A percentile compares a stretch with the other conserved stretches of the same genome.
Evolutionary conservation across 2,888 invertebrate species (phyloP).

Genomic region (Atherix ibis): DNA sequence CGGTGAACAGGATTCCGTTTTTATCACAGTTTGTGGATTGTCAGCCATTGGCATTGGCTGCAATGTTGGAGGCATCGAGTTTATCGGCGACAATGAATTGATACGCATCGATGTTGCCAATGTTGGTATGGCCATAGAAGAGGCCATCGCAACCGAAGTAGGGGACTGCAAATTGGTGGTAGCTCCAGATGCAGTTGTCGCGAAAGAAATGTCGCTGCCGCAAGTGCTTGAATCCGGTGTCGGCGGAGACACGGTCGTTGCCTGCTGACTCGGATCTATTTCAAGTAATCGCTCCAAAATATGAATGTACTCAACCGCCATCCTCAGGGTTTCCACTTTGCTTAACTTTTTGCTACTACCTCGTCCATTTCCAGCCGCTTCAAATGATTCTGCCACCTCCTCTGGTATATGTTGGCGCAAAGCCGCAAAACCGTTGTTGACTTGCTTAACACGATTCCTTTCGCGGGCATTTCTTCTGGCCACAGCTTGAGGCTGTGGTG

Average conservation of each 20-base stretch:
- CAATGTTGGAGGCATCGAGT: too few species aligned
- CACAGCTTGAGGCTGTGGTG: conserved; percentile 64
- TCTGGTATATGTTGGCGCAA: conserved; percentile 74
- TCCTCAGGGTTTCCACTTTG: conserved; percentile 76
- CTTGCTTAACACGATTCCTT: conserved; percentile 82
- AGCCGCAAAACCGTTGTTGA: conserved; percentile 82
- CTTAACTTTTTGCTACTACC: conserved; percentile 64
- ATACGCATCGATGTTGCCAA: too few species aligned
- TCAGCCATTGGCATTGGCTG: too few species aligned
- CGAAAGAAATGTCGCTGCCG: background rate
- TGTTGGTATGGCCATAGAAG: too few species aligned
- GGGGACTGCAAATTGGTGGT: too few species aligned
- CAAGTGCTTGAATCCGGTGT: background rate
- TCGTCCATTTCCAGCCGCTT: conserved; percentile 39
- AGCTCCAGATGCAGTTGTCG: too few species aligned
- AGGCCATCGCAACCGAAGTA: too few species aligned
- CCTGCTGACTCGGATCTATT: conserved; percentile 37
- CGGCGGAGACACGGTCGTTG: conserved; percentile 30
- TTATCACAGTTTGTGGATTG: conserved; percentile 24
- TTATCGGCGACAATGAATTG: background rate
- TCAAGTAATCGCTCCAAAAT: conserved; percentile 61
- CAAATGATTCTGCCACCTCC: conserved; percentile 56
- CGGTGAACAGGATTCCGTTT: conserved; percentile 15
- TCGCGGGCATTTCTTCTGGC: conserved; percentile 83
- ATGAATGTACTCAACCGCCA: conserved; percentile 81